These are phyloP conservation scores for Malaclemys terrapin DNA, from an alignment of 2,113 vertebrate genomes.

Conservation along the genomic window DNA sequence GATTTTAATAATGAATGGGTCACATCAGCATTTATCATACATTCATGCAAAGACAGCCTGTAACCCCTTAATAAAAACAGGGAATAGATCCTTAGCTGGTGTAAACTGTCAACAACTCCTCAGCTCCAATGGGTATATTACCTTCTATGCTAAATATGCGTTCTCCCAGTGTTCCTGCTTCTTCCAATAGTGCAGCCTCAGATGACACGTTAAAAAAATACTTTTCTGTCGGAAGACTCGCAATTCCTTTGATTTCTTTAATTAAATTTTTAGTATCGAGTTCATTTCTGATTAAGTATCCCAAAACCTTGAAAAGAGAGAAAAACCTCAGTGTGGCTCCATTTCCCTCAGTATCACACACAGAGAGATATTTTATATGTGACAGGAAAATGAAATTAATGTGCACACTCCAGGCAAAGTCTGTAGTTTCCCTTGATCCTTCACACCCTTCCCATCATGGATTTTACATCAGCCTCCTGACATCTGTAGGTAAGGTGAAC, in stretches of 20 bases:
- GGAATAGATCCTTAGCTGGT: not conserved
- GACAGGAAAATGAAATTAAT: not conserved
- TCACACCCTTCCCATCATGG: not conserved
- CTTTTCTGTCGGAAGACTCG: constrained; percentile 89
- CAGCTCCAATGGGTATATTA: constrained; percentile 43
- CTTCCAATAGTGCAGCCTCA: constrained; percentile 89
- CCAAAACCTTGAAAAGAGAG: constrained; percentile 86
- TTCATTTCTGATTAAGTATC: constrained; percentile 89
- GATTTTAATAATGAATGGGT: not conserved
- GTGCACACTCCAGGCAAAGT: not conserved
- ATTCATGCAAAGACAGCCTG: not conserved
- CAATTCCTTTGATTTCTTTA: constrained; percentile 95
- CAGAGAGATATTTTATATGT: not conserved
- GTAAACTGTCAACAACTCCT: not conserved
- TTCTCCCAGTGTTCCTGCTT: constrained; percentile 91
- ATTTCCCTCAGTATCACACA: not conserved
- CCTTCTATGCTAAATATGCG: constrained; percentile 99
- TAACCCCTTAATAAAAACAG: not conserved
- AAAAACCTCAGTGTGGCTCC: not conserved
- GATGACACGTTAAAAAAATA: constrained; percentile 96
- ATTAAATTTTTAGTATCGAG: constrained; percentile 91
- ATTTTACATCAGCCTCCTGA: not conserved
- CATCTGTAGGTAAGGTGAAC: not conserved
- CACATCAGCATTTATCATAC: not conserved
- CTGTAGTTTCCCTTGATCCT: not conserved